These are phyloP conservation scores for Astropecten irregularis DNA, from an alignment of 53 echinoderm and acorn worm species.

Conservation along the genomic window DNA sequence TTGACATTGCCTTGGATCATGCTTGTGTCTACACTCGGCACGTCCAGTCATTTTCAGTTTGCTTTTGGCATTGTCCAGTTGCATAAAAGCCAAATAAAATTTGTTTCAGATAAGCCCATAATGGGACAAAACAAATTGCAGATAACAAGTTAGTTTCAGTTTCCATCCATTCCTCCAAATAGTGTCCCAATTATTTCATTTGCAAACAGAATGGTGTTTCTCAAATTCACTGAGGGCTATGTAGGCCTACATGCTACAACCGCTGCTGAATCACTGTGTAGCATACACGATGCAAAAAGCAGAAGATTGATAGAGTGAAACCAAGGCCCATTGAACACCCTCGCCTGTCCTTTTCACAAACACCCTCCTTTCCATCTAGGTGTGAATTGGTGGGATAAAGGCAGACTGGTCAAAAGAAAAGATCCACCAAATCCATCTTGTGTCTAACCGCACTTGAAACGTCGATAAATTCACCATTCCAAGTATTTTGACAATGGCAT, in stretches of 20 bases:
- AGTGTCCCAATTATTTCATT: too few species aligned
- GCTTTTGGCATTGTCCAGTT: too few species aligned
- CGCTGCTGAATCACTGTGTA: too few species aligned
- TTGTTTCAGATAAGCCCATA: too few species aligned
- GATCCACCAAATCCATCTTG: not conserved
- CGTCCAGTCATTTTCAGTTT: too few species aligned
- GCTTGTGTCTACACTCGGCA: too few species aligned
- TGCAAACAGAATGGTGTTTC: too few species aligned
- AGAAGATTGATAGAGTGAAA: conserved; percentile 19
- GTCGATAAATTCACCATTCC: conserved; percentile 7
- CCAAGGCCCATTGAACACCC: not conserved
- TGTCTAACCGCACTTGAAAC: conserved; percentile 32
- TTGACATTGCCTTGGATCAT: too few species aligned
- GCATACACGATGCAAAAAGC: too few species aligned
- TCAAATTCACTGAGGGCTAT: too few species aligned
- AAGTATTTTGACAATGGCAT: conserved; percentile 29
- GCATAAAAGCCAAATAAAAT: too few species aligned
- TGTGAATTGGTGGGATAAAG: not conserved
- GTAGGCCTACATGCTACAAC: too few species aligned
- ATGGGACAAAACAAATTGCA: not conserved
- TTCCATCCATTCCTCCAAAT: not conserved
- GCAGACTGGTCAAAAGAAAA: conserved; percentile 19
- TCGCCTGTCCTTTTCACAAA: not conserved
- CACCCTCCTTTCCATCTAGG: not conserved
- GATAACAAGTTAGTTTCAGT: conserved; percentile 36